phyloP scores from a whole-genome alignment of 2,888 invertebrate genomes.

The Archips xylosteana region DNA sequence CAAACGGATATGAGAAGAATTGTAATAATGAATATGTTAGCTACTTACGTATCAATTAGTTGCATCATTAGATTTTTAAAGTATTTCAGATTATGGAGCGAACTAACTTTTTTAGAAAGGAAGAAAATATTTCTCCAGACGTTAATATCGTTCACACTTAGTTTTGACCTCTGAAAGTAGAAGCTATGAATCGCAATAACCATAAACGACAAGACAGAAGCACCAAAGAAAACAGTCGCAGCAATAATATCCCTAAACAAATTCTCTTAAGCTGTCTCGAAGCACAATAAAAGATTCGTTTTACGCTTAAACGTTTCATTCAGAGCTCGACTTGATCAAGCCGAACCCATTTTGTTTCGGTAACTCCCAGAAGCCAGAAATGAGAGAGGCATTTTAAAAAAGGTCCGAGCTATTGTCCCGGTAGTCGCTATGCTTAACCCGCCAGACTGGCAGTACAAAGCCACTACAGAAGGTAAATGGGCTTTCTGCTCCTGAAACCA shows the following conservation, averaged over 20 bases:
- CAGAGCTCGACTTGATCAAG: constrained; percentile 41
- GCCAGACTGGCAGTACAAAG: constrained; percentile 71
- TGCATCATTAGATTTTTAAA: no score
- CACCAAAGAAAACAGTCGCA: constrained; percentile 31
- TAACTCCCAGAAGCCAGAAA: constrained; percentile 61
- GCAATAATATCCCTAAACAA: constrained; percentile 36
- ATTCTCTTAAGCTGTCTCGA: constrained; percentile 39
- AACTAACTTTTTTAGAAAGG: no score
- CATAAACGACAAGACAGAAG: constrained; percentile 32
- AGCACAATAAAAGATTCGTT: constrained; percentile 42
- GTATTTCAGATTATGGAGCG: no score
- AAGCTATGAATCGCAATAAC: constrained; percentile 26
- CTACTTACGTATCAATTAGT: no score
- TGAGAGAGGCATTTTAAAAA: constrained; percentile 70
- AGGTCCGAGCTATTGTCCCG: constrained; percentile 71
- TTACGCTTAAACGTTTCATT: constrained; percentile 41
- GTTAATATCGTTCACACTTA: background rate
- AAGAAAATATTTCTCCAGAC: no score
- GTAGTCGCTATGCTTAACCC: constrained; percentile 73
- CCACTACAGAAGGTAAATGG: constrained; percentile 79
- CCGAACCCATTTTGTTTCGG: constrained; percentile 60
- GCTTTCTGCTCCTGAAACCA: constrained; percentile 71
- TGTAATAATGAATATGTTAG: no score
- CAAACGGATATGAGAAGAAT: no score
- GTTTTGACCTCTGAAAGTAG: constrained; percentile 7